phyloP scores from a whole-genome alignment of 1,140 invertebrate genomes.

The Zeugodacus cucurbitae region DNA sequence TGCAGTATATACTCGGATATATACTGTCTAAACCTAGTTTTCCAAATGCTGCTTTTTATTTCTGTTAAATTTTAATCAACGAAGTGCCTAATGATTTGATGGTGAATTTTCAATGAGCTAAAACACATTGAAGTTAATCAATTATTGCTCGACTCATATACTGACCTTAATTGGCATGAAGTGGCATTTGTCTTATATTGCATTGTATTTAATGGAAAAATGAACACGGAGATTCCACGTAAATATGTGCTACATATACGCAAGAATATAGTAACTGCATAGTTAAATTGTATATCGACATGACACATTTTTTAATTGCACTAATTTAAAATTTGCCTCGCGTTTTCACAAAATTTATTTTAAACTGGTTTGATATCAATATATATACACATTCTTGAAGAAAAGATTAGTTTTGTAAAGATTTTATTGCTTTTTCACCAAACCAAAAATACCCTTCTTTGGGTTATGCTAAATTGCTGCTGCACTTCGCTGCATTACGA shows the following conservation, averaged over 20 bases:
- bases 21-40: neutral
- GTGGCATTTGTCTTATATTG: neutral
- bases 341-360: neutral
- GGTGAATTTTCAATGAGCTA: conserved; percentile 9
- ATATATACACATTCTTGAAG: no score
- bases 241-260: neutral
- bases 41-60: neutral
- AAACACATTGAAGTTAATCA: neutral
- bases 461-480: neutral
- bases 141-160: neutral
- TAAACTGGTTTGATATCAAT: no score
- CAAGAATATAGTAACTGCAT: neutral
- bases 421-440: neutral
- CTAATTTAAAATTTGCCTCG: neutral
- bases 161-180: conserved; percentile 20
- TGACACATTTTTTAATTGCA: neutral
- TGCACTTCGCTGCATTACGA: neutral
- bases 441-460: neutral
- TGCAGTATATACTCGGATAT: no score
- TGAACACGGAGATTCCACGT: neutral
- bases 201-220: neutral
- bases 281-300: neutral
- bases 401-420: no score
- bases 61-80: neutral
- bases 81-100: neutral